These are phyloP conservation scores for Dendrocopos noguchii DNA, from an alignment of 2,113 vertebrate species.

Conservation along the genomic window DNA sequence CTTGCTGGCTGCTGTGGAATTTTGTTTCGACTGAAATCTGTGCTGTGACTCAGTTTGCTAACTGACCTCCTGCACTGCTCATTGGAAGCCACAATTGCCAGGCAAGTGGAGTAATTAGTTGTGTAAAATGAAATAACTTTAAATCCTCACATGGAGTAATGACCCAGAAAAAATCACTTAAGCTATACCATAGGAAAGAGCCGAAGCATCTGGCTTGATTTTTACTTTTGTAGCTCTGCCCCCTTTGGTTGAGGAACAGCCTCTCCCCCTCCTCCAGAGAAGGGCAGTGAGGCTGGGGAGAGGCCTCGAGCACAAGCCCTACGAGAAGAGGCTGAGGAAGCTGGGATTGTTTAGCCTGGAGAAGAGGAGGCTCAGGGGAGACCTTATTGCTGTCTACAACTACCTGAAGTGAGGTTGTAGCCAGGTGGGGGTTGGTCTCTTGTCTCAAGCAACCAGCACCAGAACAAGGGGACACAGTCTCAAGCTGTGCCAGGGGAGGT, in stretches of 20 bases:
- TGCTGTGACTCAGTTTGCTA: conserved; percentile 53
- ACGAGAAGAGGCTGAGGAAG: too few relatives aligned
- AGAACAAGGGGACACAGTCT: too few relatives aligned
- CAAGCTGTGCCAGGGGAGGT: too few relatives aligned
- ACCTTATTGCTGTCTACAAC: too few relatives aligned
- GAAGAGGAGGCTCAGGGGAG: too few relatives aligned
- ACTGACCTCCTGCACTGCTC: conserved; percentile 54
- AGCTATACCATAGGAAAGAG: conserved; percentile 24
- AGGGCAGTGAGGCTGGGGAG: too few relatives aligned
- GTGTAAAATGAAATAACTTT: conserved; percentile 64
- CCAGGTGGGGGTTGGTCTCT: too few relatives aligned
- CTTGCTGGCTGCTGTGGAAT: conserved; percentile 40
- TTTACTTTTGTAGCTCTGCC: conserved; percentile 25
- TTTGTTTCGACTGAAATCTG: conserved; percentile 3
- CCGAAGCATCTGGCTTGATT: conserved; percentile 35
- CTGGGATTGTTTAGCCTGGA: too few relatives aligned
- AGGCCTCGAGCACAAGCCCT: too few relatives aligned
- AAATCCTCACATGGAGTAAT: conserved; percentile 20
- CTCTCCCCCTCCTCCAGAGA: background rate
- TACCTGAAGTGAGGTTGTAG: too few relatives aligned
- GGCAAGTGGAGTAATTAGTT: conserved; percentile 60
- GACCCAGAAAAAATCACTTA: conserved; percentile 70
- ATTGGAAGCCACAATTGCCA: conserved; percentile 49
- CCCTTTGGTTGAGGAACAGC: conserved; percentile 10
- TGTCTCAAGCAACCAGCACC: too few relatives aligned